Evolutionary conservation across 2,888 invertebrate species (phyloP), one percentile per base, ranked within the genome.

Genomic region (Itoplectis maculator): DNA sequence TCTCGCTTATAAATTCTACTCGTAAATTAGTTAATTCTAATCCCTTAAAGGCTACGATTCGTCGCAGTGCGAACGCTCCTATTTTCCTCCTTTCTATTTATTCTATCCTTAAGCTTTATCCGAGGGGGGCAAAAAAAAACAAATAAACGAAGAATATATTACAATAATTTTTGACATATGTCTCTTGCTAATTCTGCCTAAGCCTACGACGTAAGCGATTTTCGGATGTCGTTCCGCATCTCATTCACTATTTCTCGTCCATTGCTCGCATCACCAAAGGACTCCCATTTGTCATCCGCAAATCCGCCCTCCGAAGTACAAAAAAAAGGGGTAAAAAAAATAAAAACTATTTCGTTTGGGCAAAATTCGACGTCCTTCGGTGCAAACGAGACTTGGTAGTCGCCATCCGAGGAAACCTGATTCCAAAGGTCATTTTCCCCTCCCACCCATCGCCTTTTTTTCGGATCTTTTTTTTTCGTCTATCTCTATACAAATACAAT

Each of bases 91-190:
- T 29, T 51, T 54, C 18, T 7, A 11, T 35, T 70, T 35, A 29
- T 42, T 37, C 40, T 73, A 73, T 63, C 54, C 42, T 47, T 84
- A 77, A 70, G 77, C 79, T 29, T 29, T 70, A 80, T 65, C 29
- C 20, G 49, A 47, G 47, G 51, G 77, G n/a, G n/a, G n/a, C n/a
- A 51, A n/a, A 72, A 72, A 35, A 77, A 75, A 81, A 29, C 69
- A 75, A 81, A 47, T 56, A 77, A 81, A 49, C 74, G 56, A 73
- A 51, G 40, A 77, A 84, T 85, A 81, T 84, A 86, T 85, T 82
- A 84, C 81, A 86, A 85, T 82, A 69, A 75, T 80, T 81, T 82
- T 83, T 40, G 69, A 82, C 72, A 76, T 61, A 66, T 69, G 63
- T 82, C 73, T 77, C 29, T 68, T 72, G 63, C 69, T 72, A 80